Evolutionary conservation across 1,140 invertebrate genomes (phyloP).

Genomic region (Thaumetopoea pityocampa): DNA sequence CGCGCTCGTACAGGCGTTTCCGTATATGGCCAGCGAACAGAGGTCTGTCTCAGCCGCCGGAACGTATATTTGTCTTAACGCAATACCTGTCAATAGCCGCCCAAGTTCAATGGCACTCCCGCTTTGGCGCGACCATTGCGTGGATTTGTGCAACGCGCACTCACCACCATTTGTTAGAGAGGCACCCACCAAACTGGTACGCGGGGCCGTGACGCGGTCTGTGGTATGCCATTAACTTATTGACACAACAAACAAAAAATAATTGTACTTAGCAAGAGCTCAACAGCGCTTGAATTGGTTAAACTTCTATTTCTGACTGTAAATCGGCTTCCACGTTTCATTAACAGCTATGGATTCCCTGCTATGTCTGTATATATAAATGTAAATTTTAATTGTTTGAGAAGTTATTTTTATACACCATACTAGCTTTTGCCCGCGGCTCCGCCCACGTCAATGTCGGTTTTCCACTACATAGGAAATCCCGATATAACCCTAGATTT

Average conservation of each 20-base stretch:
- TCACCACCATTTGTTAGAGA: slow-evolving; percentile 47
- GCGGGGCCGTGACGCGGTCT: slow-evolving; percentile 56
- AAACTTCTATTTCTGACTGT: slow-evolving; percentile 9
- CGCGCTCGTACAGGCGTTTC: slow-evolving; percentile 47
- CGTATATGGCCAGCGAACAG: slow-evolving; percentile 62
- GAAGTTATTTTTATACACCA: no score
- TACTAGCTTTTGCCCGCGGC: no score
- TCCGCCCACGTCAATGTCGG: no score
- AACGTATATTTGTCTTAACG: slow-evolving; percentile 73
- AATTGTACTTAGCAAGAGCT: slow-evolving; percentile 49
- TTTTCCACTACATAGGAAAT: no score
- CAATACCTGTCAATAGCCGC: slow-evolving; percentile 72
- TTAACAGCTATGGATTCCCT: no score
- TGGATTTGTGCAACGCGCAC: slow-evolving; percentile 60
- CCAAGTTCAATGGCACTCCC: slow-evolving; percentile 70
- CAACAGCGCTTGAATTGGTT: slow-evolving; percentile 35
- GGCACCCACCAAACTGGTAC: slow-evolving; percentile 56
- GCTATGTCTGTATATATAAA: no score
- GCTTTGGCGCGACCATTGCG: slow-evolving; percentile 66
- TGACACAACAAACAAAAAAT: slow-evolving; percentile 65
- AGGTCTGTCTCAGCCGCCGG: slow-evolving; percentile 63
- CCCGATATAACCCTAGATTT: no score
- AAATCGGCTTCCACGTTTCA: slow-evolving; percentile 28
- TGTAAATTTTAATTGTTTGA: no score
- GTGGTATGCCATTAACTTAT: slow-evolving; percentile 66